These are phyloP conservation scores for Schlechtendalia chinensis DNA, from an alignment of 1,140 invertebrate genomes.

Conservation along the genomic window DNA sequence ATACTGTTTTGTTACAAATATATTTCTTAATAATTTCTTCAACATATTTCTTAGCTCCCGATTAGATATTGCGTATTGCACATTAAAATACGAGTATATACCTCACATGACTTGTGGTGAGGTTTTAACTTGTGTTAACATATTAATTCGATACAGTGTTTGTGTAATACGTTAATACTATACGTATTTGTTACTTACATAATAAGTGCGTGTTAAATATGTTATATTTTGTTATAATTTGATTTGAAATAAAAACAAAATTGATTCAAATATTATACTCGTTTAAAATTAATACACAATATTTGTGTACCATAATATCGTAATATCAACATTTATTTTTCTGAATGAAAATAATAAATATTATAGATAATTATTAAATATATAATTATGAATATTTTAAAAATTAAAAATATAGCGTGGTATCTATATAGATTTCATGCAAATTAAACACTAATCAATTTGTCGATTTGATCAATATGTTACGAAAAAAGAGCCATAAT, in stretches of 20 bases:
- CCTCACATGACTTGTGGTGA: constrained; percentile 11
- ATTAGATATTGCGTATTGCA: constrained; percentile 20
- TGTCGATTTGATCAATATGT: too few species aligned
- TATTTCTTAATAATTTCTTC: background rate
- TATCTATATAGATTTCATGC: too few species aligned
- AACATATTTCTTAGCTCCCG: background rate
- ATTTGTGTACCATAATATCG: too few species aligned
- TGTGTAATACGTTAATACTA: constrained; percentile 32
- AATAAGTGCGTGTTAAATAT: background rate
- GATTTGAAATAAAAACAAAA: background rate
- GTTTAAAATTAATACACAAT: too few species aligned
- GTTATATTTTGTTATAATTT: background rate
- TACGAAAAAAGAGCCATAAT: too few species aligned
- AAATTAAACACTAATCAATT: too few species aligned
- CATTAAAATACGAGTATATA: constrained; percentile 19
- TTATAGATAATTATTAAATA: too few species aligned
- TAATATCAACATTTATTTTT: too few species aligned
- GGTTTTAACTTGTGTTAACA: constrained; percentile 26
- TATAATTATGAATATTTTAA: too few species aligned
- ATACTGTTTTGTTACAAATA: too few species aligned
- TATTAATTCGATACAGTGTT: constrained; percentile 45
- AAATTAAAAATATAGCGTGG: too few species aligned
- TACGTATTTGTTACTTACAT: background rate
- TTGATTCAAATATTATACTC: background rate
- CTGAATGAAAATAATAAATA: too few species aligned